phyloP scores from a whole-genome alignment of 2,113 vertebrate species.

The Muntiacus reevesi region DNA sequence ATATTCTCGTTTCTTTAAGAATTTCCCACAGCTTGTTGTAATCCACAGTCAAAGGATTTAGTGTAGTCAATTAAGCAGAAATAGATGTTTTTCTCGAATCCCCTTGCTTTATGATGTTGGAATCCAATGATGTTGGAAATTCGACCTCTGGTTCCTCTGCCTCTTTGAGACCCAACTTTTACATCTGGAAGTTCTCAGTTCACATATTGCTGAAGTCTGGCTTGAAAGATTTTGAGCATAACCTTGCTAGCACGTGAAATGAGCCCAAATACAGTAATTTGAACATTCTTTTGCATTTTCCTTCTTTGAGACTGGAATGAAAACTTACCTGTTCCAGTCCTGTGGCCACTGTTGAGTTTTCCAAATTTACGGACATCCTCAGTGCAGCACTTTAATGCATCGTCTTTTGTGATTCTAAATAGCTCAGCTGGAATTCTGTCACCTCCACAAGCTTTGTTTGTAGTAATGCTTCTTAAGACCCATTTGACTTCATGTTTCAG shows the following conservation, averaged over 20 bases:
- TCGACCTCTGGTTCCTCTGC: neutral
- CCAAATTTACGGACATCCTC: neutral
- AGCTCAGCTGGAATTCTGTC: neutral
- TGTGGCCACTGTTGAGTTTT: neutral
- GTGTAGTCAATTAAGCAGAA: neutral
- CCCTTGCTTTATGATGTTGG: neutral
- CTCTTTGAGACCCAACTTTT: neutral
- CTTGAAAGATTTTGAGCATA: neutral
- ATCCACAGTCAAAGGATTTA: neutral
- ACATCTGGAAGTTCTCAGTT: neutral
- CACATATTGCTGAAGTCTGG: neutral
- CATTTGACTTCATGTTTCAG: neutral
- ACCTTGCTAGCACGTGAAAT: neutral
- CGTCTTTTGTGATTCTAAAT: neutral
- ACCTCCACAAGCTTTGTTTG: neutral
- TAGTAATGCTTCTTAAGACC: neutral
- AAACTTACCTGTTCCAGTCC: neutral
- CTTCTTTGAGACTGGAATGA: neutral
- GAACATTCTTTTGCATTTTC: neutral
- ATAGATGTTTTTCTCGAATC: neutral
- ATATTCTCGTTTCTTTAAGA: neutral
- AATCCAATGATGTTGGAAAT: neutral
- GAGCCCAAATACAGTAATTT: neutral
- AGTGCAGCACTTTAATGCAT: neutral
- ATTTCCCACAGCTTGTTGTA: neutral